Conservation (phyloP, 2,797 vertebrate genomes). For the Hafferia zeledoni region DNA sequence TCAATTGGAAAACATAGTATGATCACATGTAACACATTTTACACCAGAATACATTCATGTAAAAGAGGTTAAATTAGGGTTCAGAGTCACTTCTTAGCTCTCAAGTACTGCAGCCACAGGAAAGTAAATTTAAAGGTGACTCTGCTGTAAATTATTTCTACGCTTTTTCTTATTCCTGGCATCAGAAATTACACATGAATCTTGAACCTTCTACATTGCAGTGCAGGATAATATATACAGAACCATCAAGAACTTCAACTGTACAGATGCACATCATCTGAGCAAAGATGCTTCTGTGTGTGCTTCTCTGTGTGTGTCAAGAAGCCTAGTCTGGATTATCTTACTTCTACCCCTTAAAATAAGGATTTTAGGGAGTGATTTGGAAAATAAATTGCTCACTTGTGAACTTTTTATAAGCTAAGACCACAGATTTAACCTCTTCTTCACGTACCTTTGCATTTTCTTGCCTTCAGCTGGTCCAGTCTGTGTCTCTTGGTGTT, state of each 20-base stretch:
- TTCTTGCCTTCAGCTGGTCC: background rate
- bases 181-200: background rate
- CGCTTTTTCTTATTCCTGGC: background rate
- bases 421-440: background rate
- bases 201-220: background rate
- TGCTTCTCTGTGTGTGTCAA: background rate
- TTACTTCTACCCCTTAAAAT: background rate
- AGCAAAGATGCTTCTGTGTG: background rate
- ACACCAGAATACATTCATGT: background rate
- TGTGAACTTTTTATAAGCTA: background rate
- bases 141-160: background rate
- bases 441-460: background rate
- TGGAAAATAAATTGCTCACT: background rate
- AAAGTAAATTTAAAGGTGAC: background rate
- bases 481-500: background rate
- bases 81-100: background rate
- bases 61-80: background rate
- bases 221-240: background rate
- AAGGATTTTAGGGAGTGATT: background rate
- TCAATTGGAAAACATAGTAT: background rate
- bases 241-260: background rate
- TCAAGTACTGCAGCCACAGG: background rate
- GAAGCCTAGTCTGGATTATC: background rate
- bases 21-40: background rate
- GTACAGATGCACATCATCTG: background rate